phyloP scores from a whole-genome alignment of 2,113 vertebrate genomes.

The Corydoras maculifer region DNA sequence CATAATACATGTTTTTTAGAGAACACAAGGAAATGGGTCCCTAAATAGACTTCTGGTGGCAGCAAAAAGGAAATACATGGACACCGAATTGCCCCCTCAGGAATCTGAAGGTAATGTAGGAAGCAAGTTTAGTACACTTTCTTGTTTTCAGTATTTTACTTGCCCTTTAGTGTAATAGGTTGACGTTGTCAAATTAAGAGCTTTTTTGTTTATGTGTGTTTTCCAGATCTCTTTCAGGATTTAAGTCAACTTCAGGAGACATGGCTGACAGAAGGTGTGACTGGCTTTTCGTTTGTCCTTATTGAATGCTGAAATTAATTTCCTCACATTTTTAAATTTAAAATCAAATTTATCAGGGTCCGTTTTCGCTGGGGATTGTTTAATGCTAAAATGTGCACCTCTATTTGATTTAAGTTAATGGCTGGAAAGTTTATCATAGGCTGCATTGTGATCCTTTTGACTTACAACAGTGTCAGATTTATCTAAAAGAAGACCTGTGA shows the following conservation, averaged over 20 bases:
- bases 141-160: background rate
- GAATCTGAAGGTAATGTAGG: slow-evolving; percentile 83
- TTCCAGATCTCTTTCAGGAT: slow-evolving; percentile 92
- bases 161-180: too few relatives aligned
- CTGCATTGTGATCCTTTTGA: slow-evolving; percentile 20
- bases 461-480: slow-evolving; percentile 8
- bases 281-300: slow-evolving; percentile 22
- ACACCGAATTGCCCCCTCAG: slow-evolving; percentile 76
- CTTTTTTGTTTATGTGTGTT: slow-evolving; percentile 6
- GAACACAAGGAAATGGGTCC: slow-evolving; percentile 78
- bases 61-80: slow-evolving; percentile 74
- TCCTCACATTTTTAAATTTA: slow-evolving; percentile 18
- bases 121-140: slow-evolving; percentile 12
- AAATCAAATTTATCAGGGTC: slow-evolving; percentile 8
- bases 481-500: slow-evolving; percentile 21
- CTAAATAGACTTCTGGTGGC: slow-evolving; percentile 75
- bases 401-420: slow-evolving; percentile 20
- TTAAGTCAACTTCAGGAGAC: slow-evolving; percentile 93
- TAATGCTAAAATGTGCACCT: slow-evolving; percentile 5
- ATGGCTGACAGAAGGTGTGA: slow-evolving; percentile 94
- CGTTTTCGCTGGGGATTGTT: slow-evolving; percentile 4
- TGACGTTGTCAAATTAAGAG: too few relatives aligned
- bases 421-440: slow-evolving; percentile 4
- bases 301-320: slow-evolving; percentile 27
- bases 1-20: slow-evolving; percentile 63